A percentile compares a stretch with the other conserved stretches of the same genome.
Conservation (phyloP, 2,797 vertebrate species). For the Leptoclinus maculatus region DNA sequence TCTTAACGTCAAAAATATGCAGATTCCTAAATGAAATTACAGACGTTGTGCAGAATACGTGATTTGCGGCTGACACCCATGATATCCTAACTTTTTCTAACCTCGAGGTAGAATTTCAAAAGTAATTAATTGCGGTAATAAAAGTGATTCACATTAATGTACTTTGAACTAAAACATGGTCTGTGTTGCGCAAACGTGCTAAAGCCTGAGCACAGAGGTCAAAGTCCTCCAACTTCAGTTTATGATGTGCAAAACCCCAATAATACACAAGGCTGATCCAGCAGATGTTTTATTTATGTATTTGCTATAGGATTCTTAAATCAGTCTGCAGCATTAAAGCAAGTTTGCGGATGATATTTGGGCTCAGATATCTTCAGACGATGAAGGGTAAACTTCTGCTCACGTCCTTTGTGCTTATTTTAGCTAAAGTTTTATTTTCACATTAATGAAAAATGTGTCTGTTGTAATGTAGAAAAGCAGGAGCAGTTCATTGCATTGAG, state of each 20-base stretch:
- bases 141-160: background rate
- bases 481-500: background rate
- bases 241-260: background rate
- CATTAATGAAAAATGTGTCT: background rate
- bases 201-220: background rate
- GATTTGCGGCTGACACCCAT: background rate
- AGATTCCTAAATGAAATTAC: background rate
- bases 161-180: background rate
- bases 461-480: background rate
- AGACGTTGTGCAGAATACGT: background rate
- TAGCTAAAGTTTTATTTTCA: background rate
- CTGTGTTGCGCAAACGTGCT: background rate
- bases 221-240: constrained; percentile 14
- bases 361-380: background rate
- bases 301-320: background rate
- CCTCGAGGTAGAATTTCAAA: background rate
- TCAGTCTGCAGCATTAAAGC: background rate
- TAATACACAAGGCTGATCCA: background rate
- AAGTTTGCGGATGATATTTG: background rate
- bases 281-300: background rate
- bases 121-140: background rate
- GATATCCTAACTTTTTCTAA: background rate
- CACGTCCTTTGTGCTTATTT: background rate
- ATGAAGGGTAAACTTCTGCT: background rate
- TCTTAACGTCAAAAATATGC: background rate